phyloP scores from a whole-genome alignment of 2,797 vertebrate genomes.

The Threskiornis aethiopicus region DNA sequence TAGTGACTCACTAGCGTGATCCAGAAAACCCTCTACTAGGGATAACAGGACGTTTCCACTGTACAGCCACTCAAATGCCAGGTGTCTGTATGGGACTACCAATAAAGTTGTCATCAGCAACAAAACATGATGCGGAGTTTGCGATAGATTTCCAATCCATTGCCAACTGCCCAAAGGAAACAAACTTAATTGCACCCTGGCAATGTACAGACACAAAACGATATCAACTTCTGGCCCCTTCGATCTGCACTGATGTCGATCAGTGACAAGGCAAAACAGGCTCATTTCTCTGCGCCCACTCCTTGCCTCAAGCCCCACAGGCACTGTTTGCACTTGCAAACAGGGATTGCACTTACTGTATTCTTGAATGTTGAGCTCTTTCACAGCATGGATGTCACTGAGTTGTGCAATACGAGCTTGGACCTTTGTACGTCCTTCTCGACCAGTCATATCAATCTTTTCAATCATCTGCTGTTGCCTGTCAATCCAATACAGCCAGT shows the following conservation, averaged over 20 bases:
- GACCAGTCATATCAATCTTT: conserved; percentile 91
- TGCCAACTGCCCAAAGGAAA: not conserved
- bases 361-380: conserved; percentile 87
- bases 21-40: not conserved
- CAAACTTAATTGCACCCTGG: not conserved
- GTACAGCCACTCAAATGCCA: not conserved
- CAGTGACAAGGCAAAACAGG: not conserved
- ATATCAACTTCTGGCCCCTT: not conserved
- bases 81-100: not conserved
- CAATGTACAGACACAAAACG: not conserved
- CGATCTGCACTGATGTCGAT: not conserved
- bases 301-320: not conserved
- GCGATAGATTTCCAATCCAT: not conserved
- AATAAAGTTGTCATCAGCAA: not conserved
- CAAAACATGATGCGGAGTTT: not conserved
- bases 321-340: not conserved
- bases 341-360: conserved; percentile 83
- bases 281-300: not conserved
- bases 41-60: not conserved
- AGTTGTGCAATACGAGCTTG: conserved; percentile 93
- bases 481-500: conserved; percentile 97
- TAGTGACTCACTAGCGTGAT: not conserved
- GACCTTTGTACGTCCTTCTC: conserved; percentile 94
- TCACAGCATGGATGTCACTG: conserved; percentile 96
- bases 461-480: conserved; percentile 98